These are phyloP conservation scores for Portevinia maculata DNA, from an alignment of 2,888 invertebrate species.

Conservation along the genomic window DNA sequence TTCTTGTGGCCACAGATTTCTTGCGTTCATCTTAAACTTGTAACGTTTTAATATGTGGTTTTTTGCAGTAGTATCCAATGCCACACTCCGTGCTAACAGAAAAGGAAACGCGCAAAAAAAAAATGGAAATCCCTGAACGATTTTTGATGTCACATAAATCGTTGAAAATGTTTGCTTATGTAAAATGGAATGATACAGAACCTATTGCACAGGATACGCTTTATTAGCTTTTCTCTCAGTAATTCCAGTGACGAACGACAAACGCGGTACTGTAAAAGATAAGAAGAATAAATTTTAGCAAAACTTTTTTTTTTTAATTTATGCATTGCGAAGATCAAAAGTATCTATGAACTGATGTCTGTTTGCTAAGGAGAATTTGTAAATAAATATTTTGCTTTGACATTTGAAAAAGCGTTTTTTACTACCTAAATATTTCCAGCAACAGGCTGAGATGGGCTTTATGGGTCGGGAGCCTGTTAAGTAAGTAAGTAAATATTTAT, in stretches of 20 bases:
- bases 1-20: background rate
- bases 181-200: background rate
- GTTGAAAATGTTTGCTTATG: slow-evolving; percentile 38
- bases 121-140: slow-evolving; percentile 38
- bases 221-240: slow-evolving; percentile 39
- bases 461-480: too few species aligned
- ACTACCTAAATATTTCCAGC: too few species aligned
- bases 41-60: background rate
- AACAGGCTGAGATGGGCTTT: too few species aligned
- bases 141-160: slow-evolving; percentile 53
- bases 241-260: slow-evolving; percentile 17
- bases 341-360: too few species aligned
- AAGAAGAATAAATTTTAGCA: too few species aligned
- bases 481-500: too few species aligned
- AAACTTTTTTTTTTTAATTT: too few species aligned
- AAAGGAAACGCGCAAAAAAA: too few species aligned
- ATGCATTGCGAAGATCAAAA: too few species aligned
- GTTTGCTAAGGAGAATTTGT: too few species aligned
- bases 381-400: too few species aligned
- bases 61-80: slow-evolving; percentile 4
- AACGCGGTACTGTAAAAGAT: slow-evolving; percentile 21
- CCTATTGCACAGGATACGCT: background rate
- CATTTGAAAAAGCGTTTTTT: too few species aligned
- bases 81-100: background rate
- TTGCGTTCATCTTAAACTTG: slow-evolving; percentile 3